These are phyloP conservation scores for Drymodes brunneopygia DNA, from an alignment of 2,113 vertebrate species.

Conservation along the genomic window DNA sequence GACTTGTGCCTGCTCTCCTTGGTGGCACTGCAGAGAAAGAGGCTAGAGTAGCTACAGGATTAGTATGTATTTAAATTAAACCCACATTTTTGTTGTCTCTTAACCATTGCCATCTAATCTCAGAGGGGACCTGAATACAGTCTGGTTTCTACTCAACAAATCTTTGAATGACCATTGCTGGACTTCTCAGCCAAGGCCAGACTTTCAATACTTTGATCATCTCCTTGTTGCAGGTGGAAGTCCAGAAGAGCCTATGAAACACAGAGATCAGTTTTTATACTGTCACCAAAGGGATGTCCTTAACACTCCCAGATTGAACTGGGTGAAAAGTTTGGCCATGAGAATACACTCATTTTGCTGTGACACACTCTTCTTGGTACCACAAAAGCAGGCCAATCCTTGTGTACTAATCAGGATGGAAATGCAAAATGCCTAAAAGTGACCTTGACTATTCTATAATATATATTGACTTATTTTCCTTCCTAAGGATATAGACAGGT, in stretches of 20 bases:
- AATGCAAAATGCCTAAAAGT: neutral
- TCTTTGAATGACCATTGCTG: neutral
- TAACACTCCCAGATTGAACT: neutral
- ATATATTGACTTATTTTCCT: neutral
- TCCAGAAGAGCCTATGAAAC: neutral
- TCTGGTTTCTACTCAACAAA: neutral
- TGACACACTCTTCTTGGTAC: neutral
- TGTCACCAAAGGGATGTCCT: neutral
- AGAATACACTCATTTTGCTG: neutral
- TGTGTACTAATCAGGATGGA: neutral
- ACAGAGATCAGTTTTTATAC: neutral
- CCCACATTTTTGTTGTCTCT: neutral
- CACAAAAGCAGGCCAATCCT: neutral
- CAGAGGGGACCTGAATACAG: neutral
- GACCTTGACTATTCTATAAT: neutral
- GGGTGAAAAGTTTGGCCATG: neutral
- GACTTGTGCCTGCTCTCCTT: neutral
- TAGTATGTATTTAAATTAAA: neutral
- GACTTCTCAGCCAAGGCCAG: neutral
- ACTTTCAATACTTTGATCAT: neutral
- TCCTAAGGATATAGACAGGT: neutral
- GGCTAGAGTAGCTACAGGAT: neutral
- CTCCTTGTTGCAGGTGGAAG: neutral
- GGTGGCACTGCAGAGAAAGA: neutral
- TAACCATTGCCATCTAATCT: neutral